Evolutionary conservation across 2,888 invertebrate species (phyloP).

Genomic region (Zelleria hepariella): DNA sequence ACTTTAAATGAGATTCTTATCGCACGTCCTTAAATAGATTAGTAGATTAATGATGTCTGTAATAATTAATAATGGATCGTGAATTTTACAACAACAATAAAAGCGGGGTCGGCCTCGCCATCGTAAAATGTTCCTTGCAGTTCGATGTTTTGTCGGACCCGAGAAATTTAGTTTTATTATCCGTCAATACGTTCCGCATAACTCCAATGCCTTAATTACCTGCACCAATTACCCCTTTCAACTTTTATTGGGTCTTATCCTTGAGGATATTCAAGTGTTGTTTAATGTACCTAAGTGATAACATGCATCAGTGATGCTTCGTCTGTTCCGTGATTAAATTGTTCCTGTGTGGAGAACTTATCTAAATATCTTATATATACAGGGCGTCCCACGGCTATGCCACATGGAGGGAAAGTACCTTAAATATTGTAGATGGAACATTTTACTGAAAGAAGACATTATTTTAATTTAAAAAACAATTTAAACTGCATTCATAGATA

Average conservation of each 20-base stretch:
- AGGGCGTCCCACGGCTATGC: too few relatives aligned
- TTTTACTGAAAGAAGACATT: too few relatives aligned
- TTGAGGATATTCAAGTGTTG: conserved; percentile 30
- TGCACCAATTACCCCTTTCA: conserved; percentile 28
- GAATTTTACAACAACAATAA: conserved; percentile 72
- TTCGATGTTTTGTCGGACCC: conserved; percentile 56
- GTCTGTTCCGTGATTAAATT: too few relatives aligned
- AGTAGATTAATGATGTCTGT: conserved; percentile 72
- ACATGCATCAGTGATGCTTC: too few relatives aligned
- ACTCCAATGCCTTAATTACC: conserved; percentile 66
- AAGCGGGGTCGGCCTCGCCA: conserved; percentile 57
- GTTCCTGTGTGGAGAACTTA: too few relatives aligned
- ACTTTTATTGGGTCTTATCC: conserved; percentile 53
- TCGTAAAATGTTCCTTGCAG: conserved; percentile 65
- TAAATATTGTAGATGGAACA: too few relatives aligned
- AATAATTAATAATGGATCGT: conserved; percentile 72
- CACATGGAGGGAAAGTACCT: too few relatives aligned
- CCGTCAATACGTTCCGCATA: conserved; percentile 66
- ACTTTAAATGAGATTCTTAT: conserved; percentile 73
- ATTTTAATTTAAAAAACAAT: too few relatives aligned
- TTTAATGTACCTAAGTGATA: neutral
- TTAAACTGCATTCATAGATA: too few relatives aligned
- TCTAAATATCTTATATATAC: too few relatives aligned
- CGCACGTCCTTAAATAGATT: conserved; percentile 70
- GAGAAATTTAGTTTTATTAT: conserved; percentile 54